A percentile compares a stretch with the other conserved stretches of the same genome.
These are phyloP conservation scores for Fulica atra DNA, from an alignment of 2,113 vertebrate species.

Conservation along the genomic window DNA sequence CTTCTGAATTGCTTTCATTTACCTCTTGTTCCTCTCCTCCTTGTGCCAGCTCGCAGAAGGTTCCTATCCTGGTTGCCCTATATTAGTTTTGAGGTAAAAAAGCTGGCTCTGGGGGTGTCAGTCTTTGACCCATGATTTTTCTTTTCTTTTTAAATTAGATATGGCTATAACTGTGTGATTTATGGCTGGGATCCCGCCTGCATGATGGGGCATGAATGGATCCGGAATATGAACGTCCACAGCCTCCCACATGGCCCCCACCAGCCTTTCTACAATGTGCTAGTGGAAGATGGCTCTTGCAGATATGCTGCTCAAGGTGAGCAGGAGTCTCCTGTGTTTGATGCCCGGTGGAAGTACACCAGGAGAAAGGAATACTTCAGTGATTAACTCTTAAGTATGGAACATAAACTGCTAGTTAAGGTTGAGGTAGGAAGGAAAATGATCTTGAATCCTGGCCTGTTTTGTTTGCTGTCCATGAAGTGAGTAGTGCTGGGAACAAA, in stretches of 20 bases:
- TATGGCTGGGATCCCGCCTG: constrained; percentile 98
- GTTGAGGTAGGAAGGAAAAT: background rate
- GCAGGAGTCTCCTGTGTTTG: background rate
- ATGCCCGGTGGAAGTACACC: background rate
- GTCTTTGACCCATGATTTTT: background rate
- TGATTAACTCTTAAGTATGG: background rate
- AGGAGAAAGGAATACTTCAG: background rate
- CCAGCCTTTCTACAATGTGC: constrained; percentile 96
- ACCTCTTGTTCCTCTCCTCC: background rate
- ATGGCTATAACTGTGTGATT: constrained; percentile 94
- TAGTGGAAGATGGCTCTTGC: constrained; percentile 94
- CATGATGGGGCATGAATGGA: constrained; percentile 98
- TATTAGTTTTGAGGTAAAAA: background rate
- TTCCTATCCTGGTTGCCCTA: background rate
- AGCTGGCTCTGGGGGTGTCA: background rate
- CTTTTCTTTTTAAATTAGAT: constrained; percentile 61
- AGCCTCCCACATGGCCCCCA: constrained; percentile 89
- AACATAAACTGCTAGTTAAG: background rate
- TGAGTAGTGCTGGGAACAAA: background rate
- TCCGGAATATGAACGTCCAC: constrained; percentile 94
- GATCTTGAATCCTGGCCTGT: background rate
- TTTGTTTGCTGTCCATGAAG: background rate
- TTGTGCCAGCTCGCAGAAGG: background rate
- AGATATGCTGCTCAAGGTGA: constrained; percentile 93
- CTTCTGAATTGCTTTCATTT: background rate